Percentiles rank a stretch among this genome's conserved stretches.
Conservation (phyloP, 1,140 invertebrate genomes). For the Lanistes nyassanus region DNA sequence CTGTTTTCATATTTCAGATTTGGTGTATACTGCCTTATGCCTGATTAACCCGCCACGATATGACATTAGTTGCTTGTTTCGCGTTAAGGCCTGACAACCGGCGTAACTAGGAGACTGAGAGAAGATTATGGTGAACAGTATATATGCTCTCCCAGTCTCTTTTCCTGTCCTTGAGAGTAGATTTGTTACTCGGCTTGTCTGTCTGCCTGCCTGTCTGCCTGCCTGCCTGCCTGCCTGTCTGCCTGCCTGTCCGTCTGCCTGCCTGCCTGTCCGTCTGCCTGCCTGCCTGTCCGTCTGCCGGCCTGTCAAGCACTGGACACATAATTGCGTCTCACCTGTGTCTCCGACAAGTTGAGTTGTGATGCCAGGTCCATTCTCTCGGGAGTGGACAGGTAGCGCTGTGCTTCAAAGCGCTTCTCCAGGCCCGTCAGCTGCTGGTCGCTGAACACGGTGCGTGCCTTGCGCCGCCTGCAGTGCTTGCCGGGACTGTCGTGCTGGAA, state of each 20-base stretch:
- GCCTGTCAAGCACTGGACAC: neutral
- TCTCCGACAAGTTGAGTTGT: constrained; percentile 65
- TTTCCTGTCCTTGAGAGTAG: neutral
- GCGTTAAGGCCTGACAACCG: too few relatives aligned
- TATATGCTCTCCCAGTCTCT: neutral
- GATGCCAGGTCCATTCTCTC: constrained; percentile 66
- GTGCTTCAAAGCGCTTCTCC: constrained; percentile 95
- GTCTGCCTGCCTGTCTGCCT: neutral
- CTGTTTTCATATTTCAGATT: too few relatives aligned
- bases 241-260: neutral
- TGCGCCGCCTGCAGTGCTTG: constrained; percentile 90
- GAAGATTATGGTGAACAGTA: neutral
- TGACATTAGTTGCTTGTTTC: too few relatives aligned
- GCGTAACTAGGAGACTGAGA: too few relatives aligned
- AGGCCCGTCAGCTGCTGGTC: constrained; percentile 77
- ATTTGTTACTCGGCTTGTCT: neutral
- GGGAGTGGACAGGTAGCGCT: constrained; percentile 96
- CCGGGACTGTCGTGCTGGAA: constrained; percentile 76
- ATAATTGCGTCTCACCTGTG: constrained; percentile 54
- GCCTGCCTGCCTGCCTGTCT: neutral
- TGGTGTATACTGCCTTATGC: too few relatives aligned
- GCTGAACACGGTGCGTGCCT: constrained; percentile 97
- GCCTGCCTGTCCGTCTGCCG: neutral
- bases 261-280: neutral
- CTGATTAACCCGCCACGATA: too few relatives aligned